Conservation (phyloP, 2,113 vertebrate genomes). For the Embiotoca jacksoni region DNA sequence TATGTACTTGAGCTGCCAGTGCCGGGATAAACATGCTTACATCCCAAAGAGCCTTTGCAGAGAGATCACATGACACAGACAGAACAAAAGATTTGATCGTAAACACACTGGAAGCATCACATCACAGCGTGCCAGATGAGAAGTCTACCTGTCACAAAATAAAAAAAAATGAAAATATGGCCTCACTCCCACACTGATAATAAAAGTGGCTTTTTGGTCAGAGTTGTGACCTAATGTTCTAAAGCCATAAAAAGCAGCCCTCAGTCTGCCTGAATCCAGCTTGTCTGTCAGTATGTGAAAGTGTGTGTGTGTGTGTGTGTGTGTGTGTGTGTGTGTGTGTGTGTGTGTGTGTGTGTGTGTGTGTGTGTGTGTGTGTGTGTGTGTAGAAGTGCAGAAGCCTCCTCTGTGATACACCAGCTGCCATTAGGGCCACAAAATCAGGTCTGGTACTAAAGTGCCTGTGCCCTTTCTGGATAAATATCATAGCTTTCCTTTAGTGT, state of each 20-base stretch:
- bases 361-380: conserved; percentile 32
- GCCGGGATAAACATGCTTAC: conserved; percentile 39
- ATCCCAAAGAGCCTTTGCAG: conserved; percentile 27
- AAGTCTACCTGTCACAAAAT: conserved; percentile 68
- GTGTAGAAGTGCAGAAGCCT: conserved; percentile 33
- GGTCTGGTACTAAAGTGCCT: conserved; percentile 23
- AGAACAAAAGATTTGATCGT: conserved; percentile 27
- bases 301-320: conserved; percentile 12
- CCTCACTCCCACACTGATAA: conserved; percentile 56
- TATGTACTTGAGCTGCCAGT: conserved; percentile 22
- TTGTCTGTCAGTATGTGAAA: conserved; percentile 9
- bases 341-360: conserved; percentile 19
- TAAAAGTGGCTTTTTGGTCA: conserved; percentile 56
- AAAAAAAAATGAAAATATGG: conserved; percentile 53
- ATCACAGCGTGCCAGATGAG: conserved; percentile 40
- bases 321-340: background rate
- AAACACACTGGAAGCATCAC: conserved; percentile 47
- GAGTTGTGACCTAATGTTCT: conserved; percentile 76
- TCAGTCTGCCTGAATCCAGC: conserved; percentile 48
- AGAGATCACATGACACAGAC: conserved; percentile 18
- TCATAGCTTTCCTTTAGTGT: conserved; percentile 18
- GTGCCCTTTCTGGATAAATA: conserved; percentile 39
- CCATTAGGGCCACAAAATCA: conserved; percentile 56
- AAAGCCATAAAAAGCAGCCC: conserved; percentile 74
- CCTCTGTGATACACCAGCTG: conserved; percentile 60